Evolutionary conservation across 2,888 invertebrate genomes (phyloP), one percentile per base, ranked within the genome.

Genomic region (Lasioglossum pauxillum): DNA sequence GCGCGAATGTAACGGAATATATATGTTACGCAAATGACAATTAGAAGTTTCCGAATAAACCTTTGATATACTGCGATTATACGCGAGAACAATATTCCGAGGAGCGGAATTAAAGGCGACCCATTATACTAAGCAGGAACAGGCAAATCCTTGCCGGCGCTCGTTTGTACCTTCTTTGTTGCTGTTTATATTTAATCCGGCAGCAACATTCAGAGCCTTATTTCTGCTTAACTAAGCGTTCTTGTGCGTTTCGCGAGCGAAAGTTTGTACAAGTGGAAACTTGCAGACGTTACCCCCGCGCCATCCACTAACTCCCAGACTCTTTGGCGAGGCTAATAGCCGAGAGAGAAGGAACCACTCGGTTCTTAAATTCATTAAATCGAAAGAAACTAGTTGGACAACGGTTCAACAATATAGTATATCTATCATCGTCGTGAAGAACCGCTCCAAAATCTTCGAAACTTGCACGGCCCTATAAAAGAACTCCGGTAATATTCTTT

Each of bases 181-280:
- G 67, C 87, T 80, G 80, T 87, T 88, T 82, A 84, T 84, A 88
- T 87, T 88, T 80, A 82, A 78, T 78, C 84, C 76, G 16, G 79
- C 77, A 73, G 85, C 85, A 80, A 85, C 85, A 74, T 87, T 80
- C 71, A 27, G 44, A 53, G 75, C 80, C 87, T 88, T 90, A 90
- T 85, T 88, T 89, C 88, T 80, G 83, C 87, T 90, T 89, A 90
- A 90, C 85, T 87, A 87, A 90, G 85, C 87, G 82, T 85, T 75
- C 82, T 64, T 19, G 60, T 78, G 83, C 80, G 80, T 84, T 89
- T 74, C 83, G 31, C 53, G 38, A 69, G 67, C 76, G 85, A 44
- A 88, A 90, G 83, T 82, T 85, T 88, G 78, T 75, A 81, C 87
- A 84, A 85, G 80, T 78, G 80, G 88, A 90, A 90, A 84, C 89